A percentile compares a stretch with the other conserved stretches of the same genome.
These are phyloP conservation scores for Caligus rogercresseyi DNA, from an alignment of 1,140 invertebrate species.

Conservation along the genomic window DNA sequence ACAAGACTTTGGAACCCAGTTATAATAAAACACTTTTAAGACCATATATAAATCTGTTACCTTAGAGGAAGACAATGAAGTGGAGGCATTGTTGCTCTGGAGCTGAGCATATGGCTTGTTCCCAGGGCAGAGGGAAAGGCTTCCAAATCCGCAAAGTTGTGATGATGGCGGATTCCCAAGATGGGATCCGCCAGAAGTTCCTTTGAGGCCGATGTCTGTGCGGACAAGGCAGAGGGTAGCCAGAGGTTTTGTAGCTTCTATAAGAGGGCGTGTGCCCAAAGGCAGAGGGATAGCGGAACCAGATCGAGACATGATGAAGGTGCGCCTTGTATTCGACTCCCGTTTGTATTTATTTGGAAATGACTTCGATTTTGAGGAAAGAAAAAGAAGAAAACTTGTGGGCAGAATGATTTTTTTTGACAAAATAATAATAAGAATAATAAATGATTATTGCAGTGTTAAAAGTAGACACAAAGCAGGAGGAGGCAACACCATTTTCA, in stretches of 20 bases:
- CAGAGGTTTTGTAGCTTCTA: background rate
- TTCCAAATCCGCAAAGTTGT: background rate
- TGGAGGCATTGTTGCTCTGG: background rate
- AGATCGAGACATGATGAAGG: background rate
- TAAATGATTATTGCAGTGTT: too few species aligned
- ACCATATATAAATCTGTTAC: too few species aligned
- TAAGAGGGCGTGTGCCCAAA: slow-evolving; percentile 19
- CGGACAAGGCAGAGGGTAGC: background rate
- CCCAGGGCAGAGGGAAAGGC: slow-evolving; percentile 1
- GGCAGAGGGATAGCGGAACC: slow-evolving; percentile 18
- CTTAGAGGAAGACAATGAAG: background rate
- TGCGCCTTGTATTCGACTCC: background rate
- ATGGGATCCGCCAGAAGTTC: background rate
- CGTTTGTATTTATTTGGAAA: background rate
- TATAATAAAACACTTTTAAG: too few species aligned
- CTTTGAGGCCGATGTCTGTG: background rate
- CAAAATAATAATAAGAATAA: too few species aligned
- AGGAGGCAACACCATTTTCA: too few species aligned
- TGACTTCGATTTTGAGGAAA: background rate
- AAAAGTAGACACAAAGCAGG: too few species aligned
- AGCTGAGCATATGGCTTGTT: background rate
- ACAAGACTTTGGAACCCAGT: too few species aligned
- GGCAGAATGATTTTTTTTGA: background rate
- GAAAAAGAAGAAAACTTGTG: background rate
- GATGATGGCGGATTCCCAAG: background rate